phyloP scores from a whole-genome alignment of 1,140 invertebrate genomes.

The Drosophila auraria region DNA sequence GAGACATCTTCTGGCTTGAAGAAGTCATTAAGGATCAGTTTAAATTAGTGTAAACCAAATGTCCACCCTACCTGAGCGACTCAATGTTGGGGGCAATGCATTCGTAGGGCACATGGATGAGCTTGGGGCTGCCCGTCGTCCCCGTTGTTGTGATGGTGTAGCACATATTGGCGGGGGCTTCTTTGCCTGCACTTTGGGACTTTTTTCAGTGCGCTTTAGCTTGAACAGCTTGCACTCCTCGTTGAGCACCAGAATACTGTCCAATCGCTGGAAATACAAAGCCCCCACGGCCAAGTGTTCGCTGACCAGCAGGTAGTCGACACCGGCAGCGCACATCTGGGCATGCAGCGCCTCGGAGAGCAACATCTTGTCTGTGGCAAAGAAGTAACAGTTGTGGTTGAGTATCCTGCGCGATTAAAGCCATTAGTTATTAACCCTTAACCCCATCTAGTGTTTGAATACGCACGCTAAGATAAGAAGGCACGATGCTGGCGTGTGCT shows the following conservation, averaged over 20 bases:
- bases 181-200: constrained; percentile 22
- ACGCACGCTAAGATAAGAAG: constrained; percentile 63
- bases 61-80: constrained; percentile 74
- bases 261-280: constrained; percentile 38
- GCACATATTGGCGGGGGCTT: constrained; percentile 75
- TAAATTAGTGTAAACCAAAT: background rate
- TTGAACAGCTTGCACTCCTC: constrained; percentile 68
- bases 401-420: constrained; percentile 51
- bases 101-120: constrained; percentile 85
- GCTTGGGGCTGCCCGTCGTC: constrained; percentile 85
- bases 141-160: constrained; percentile 70
- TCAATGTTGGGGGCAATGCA: constrained; percentile 85
- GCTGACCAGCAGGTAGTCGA: constrained; percentile 60
- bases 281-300: constrained; percentile 47
- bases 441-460: background rate
- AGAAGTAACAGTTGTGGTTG: constrained; percentile 70
- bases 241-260: constrained; percentile 45
- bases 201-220: constrained; percentile 64
- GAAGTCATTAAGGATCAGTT: background rate
- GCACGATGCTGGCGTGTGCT: constrained; percentile 67
- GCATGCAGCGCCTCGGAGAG: constrained; percentile 42
- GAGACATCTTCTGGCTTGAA: constrained; percentile 58
- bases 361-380: constrained; percentile 58
- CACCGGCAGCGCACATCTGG: constrained; percentile 53
- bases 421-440: background rate